phyloP scores from a whole-genome alignment of 2,888 invertebrate genomes.

The Terebella lapidaria region DNA sequence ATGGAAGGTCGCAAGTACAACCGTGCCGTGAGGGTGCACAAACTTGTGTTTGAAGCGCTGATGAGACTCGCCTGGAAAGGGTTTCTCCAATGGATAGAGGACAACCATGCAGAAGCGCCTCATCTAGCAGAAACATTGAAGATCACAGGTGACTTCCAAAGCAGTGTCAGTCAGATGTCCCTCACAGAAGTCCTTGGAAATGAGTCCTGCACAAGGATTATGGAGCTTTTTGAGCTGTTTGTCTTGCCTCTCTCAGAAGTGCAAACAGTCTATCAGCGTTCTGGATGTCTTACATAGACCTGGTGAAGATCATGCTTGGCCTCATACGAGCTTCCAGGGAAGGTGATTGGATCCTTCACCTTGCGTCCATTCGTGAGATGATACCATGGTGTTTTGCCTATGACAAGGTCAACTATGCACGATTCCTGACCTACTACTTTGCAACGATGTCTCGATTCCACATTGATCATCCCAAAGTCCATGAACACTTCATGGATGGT shows the following conservation, averaged over 20 bases:
- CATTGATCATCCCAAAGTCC: slow-evolving; percentile 8
- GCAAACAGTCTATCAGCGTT: slow-evolving; percentile 17
- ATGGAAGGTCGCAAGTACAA: slow-evolving; percentile 20
- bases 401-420: slow-evolving; percentile 27
- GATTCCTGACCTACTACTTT: slow-evolving; percentile 22
- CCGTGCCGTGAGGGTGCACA: slow-evolving; percentile 18
- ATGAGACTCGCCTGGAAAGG: slow-evolving; percentile 13
- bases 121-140: no score
- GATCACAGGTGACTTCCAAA: no score
- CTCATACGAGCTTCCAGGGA: slow-evolving; percentile 22
- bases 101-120: neutral
- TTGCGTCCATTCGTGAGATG: slow-evolving; percentile 17
- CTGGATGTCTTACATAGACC: slow-evolving; percentile 28
- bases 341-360: slow-evolving; percentile 25
- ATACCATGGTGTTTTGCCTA: slow-evolving; percentile 29
- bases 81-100: neutral
- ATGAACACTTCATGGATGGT: slow-evolving; percentile 18
- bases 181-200: neutral
- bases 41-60: slow-evolving; percentile 25
- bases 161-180: neutral
- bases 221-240: neutral
- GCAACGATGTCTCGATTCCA: slow-evolving; percentile 18
- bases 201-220: neutral
- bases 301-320: slow-evolving; percentile 19
- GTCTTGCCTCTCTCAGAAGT: neutral